These are phyloP conservation scores for Plectrocnemia conspersa DNA, from an alignment of 1,140 invertebrate genomes.

Conservation along the genomic window DNA sequence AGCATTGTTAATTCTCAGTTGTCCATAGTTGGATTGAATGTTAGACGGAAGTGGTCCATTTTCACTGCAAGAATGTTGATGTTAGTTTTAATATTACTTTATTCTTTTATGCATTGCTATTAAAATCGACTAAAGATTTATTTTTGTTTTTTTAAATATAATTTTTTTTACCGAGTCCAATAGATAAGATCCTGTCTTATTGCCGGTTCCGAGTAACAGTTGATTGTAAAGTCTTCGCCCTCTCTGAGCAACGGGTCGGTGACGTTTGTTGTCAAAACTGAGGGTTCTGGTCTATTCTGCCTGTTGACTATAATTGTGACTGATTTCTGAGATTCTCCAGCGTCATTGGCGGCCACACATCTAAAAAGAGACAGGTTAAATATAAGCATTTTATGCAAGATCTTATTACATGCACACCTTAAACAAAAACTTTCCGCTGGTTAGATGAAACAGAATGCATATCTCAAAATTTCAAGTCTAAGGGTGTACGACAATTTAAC, in stretches of 20 bases:
- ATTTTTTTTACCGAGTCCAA: conserved; percentile 42
- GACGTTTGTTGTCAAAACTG: conserved; percentile 38
- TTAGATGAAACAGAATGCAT: no score
- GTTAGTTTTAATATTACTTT: not conserved
- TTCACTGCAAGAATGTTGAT: conserved; percentile 44
- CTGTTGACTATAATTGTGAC: conserved; percentile 40
- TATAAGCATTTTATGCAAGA: not conserved
- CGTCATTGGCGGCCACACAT: conserved; percentile 37
- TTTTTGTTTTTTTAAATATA: not conserved
- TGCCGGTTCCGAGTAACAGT: conserved; percentile 41
- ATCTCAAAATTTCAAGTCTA: no score
- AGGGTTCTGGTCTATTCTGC: conserved; percentile 30
- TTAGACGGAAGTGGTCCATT: conserved; percentile 55
- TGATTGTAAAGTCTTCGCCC: conserved; percentile 40
- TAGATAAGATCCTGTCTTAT: conserved; percentile 43
- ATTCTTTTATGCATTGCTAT: not conserved
- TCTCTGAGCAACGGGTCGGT: conserved; percentile 38
- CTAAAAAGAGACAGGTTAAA: conserved; percentile 8
- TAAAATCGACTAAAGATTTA: conserved; percentile 1
- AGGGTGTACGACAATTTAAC: no score
- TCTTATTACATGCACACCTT: no score
- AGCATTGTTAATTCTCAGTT: conserved; percentile 67
- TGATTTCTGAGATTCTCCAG: conserved; percentile 38
- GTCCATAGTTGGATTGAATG: conserved; percentile 58
- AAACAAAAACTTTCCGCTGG: no score